Evolutionary conservation across 1,140 invertebrate genomes (phyloP), one percentile per base, ranked within the genome.

Genomic region (Drosophila pruinosa): DNA sequence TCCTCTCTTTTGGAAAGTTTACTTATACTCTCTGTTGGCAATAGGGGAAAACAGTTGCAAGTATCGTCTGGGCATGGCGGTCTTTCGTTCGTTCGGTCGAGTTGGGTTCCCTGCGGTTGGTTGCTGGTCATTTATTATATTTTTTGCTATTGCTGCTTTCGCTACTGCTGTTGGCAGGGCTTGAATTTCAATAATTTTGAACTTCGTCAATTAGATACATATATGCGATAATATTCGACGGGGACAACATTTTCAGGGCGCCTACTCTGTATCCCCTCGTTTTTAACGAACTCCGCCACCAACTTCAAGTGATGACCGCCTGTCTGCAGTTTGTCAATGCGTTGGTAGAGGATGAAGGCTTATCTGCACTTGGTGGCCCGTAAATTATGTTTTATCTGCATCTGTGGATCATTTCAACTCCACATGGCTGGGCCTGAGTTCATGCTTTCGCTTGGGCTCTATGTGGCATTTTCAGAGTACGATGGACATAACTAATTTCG

Each of bases 341-440:
- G 54, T 53, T 41, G 73, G 72, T 68, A 31, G 59, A 31, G 54
- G 47, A 62, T 34, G 58, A 62, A 62, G 83, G 75, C 82, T 86
- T 86, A 86, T 86, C 82, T 86, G 78, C 82, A 75, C 67, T 86
- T 77, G 82, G 59, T 71, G 64, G 82, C 72, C 78, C 82, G 74
- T 88, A 88, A 88, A 88, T 88, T 78, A 82, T 88, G 78, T 75
- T 88, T 88, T 88, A 88, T 88, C 82, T 82, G 70, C 78, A 86
- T 88, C 81, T 81, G 71, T 75, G 78, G 82, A 78, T 81, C 81
- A 80, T 76, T 53, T 48, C 26, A 4, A 26, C 45, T 48, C 8
- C 8, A 31, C 28, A 31, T 31, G 28, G 28, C 28, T 8, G 28
- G 48, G 4, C 3, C 19, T 26, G 26, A 3, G 10, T 12, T 43